Percentiles rank a stretch among this genome's conserved stretches.
phyloP scores from a whole-genome alignment of 2,888 invertebrate genomes.

The Mythimna loreyi region DNA sequence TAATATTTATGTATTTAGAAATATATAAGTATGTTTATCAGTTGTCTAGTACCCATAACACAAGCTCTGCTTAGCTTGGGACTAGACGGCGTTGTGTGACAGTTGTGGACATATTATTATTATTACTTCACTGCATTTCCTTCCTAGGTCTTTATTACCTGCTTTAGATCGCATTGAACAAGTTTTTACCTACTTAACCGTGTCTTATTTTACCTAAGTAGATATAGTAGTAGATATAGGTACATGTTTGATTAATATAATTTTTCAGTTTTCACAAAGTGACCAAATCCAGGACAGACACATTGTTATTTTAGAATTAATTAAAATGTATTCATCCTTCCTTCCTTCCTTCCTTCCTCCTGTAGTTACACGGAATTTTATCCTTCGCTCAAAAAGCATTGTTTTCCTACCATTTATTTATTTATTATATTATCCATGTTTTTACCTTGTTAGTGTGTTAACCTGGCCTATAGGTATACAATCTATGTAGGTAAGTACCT shows the following conservation, averaged over 20 bases:
- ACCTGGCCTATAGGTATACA: neutral
- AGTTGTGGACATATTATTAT: no score
- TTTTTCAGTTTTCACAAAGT: neutral
- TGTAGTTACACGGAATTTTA: conserved; percentile 1
- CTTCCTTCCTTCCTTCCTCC: conserved; percentile 33
- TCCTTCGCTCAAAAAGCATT: conserved; percentile 9
- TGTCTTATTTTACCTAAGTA: neutral
- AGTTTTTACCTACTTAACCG: neutral
- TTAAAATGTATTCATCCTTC: conserved; percentile 12
- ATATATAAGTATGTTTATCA: no score
- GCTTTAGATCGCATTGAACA: neutral
- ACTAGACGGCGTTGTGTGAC: no score
- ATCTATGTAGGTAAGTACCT: accelerated
- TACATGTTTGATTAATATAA: no score
- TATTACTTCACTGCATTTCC: no score
- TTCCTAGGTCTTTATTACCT: no score
- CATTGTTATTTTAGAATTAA: neutral
- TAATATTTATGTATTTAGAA: no score
- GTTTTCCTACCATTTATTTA: neutral
- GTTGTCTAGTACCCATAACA: no score
- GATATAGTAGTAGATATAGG: no score
- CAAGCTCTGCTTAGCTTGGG: no score
- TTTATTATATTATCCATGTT: no score
- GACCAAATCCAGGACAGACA: conserved; percentile 2
- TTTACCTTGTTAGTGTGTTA: conserved; percentile 1